These are phyloP conservation scores for Pandemis corylana DNA, from an alignment of 2,888 invertebrate genomes.

Conservation along the genomic window DNA sequence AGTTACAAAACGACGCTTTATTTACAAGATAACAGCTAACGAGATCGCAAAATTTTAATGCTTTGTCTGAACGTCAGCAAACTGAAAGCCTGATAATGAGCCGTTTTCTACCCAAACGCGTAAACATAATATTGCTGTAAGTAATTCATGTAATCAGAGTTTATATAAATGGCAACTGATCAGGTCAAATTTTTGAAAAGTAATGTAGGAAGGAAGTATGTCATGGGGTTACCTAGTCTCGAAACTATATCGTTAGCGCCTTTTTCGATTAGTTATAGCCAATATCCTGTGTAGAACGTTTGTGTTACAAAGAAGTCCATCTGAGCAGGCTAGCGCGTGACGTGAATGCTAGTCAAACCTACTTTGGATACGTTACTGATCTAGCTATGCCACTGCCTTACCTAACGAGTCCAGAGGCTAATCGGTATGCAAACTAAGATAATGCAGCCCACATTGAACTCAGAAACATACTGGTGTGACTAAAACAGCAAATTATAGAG, in stretches of 20 bases:
- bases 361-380: constrained; percentile 34
- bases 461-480: background rate
- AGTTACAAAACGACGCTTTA: constrained; percentile 47
- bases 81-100: background rate
- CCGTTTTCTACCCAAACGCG: background rate
- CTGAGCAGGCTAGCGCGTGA: constrained; percentile 66
- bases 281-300: constrained; percentile 67
- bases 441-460: background rate
- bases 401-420: background rate
- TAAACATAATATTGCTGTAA: background rate
- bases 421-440: constrained; percentile 3
- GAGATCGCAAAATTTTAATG: constrained; percentile 14
- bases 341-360: constrained; percentile 51
- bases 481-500: background rate
- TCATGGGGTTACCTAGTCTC: constrained; percentile 66
- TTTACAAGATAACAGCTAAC: background rate
- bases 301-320: constrained; percentile 69
- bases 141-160: background rate
- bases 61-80: background rate
- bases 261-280: constrained; percentile 67
- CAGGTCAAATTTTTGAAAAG: background rate
- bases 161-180: background rate
- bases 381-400: constrained; percentile 2
- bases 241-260: constrained; percentile 53
- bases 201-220: constrained; percentile 55